Conservation (phyloP, 2,888 invertebrate species). For the Tipula confusa region DNA sequence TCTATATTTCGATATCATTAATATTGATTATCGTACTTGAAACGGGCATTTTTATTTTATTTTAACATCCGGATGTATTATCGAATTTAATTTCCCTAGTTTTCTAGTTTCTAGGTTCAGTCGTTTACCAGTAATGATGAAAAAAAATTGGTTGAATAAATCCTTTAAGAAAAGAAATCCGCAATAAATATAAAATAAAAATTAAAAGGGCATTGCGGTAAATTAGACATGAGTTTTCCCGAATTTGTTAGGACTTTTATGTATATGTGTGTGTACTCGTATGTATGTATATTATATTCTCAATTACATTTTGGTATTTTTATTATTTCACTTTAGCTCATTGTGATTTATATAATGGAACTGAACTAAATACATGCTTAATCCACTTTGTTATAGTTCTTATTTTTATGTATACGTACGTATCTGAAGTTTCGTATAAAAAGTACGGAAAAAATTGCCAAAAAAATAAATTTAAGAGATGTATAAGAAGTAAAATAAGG, state of each 20-base stretch:
- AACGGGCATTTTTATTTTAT: background rate
- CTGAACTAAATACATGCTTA: background rate
- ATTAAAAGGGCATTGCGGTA: background rate
- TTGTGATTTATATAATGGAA: background rate
- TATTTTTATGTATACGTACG: background rate
- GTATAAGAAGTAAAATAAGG: background rate
- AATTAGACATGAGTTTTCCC: background rate
- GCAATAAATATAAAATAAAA: background rate
- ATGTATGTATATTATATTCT: background rate
- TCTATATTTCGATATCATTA: background rate
- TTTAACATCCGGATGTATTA: too few relatives aligned
- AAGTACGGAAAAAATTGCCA: background rate
- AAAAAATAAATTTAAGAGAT: background rate
- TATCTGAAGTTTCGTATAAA: too few relatives aligned
- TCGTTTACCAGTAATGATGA: background rate
- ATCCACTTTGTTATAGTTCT: background rate
- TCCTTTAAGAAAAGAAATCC: background rate
- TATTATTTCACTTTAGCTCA: background rate
- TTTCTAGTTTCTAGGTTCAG: too few relatives aligned
- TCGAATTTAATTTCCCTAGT: background rate
- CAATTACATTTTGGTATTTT: background rate
- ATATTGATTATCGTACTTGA: background rate
- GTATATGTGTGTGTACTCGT: background rate
- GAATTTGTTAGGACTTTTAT: background rate
- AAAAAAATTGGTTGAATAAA: background rate